Evolutionary conservation across 2,888 invertebrate species (phyloP).

Genomic region (Leptogaster cylindrica): DNA sequence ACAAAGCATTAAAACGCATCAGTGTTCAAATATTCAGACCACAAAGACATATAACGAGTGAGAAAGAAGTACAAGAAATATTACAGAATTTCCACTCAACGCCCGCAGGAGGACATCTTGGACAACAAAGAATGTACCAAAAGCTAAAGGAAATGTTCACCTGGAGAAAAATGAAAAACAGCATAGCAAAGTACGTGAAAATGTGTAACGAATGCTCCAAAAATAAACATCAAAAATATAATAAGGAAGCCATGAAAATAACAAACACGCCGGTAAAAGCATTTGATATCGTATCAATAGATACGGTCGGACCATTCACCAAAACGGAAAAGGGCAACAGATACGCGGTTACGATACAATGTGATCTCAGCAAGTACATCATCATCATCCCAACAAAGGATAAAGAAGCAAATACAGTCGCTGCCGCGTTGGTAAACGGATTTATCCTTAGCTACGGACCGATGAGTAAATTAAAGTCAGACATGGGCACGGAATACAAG

Average conservation of each 20-base stretch:
- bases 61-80: neutral
- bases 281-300: neutral
- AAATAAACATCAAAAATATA: neutral
- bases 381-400: neutral
- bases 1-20: neutral
- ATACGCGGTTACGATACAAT: constrained; percentile 1
- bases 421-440: neutral
- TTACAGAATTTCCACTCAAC: neutral
- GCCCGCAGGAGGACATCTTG: neutral
- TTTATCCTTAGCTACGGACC: neutral
- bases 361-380: neutral
- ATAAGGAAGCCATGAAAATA: neutral
- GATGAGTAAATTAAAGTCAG: neutral
- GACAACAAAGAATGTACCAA: neutral
- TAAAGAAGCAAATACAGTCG: neutral
- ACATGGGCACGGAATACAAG: neutral
- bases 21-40: neutral
- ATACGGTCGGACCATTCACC: neutral
- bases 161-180: neutral
- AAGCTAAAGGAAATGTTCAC: neutral
- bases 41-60: neutral
- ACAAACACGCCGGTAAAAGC: neutral
- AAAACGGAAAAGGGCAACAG: neutral
- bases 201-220: neutral
- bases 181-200: neutral